These are phyloP conservation scores for Oxystoma pomonae DNA, from an alignment of 2,888 invertebrate genomes.

Conservation along the genomic window DNA sequence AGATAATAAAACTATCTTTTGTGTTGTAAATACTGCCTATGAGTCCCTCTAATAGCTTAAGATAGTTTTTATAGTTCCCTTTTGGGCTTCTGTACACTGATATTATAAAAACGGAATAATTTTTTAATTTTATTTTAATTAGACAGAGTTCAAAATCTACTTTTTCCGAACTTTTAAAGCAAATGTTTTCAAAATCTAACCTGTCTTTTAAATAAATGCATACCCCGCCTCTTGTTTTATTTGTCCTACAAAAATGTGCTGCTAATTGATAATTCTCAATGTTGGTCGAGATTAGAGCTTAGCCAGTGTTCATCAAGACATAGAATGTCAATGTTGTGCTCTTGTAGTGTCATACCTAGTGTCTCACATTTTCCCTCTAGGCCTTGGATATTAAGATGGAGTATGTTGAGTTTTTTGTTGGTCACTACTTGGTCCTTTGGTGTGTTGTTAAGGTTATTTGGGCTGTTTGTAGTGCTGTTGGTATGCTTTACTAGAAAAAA, in stretches of 20 bases:
- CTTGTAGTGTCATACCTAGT: background rate
- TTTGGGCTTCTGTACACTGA: slow-evolving; percentile 2
- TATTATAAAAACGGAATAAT: background rate
- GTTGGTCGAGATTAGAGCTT: background rate
- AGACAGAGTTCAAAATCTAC: slow-evolving; percentile 1
- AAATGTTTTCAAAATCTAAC: slow-evolving; percentile 1
- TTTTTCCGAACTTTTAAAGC: background rate
- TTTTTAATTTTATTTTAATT: background rate
- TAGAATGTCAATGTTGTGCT: background rate
- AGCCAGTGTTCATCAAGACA: slow-evolving; percentile 10
- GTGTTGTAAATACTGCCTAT: background rate
- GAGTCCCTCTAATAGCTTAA: background rate
- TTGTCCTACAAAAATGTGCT: slow-evolving; percentile 4
- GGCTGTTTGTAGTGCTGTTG: background rate
- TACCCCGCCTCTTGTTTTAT: slow-evolving; percentile 10
- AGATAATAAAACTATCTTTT: slow-evolving; percentile 1
- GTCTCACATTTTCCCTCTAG: slow-evolving; percentile 1
- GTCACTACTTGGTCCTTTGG: slow-evolving; percentile 1
- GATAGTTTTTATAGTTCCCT: slow-evolving; percentile 1
- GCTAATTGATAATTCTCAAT: background rate
- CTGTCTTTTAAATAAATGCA: slow-evolving; percentile 7
- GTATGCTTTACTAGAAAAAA: background rate
- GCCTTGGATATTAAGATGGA: slow-evolving; percentile 10
- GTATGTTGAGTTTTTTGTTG: slow-evolving; percentile 4
- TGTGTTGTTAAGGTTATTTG: background rate